Base-by-base conservation (phyloP, 2,113 vertebrate genomes). In the Saiga tatarica region DNA sequence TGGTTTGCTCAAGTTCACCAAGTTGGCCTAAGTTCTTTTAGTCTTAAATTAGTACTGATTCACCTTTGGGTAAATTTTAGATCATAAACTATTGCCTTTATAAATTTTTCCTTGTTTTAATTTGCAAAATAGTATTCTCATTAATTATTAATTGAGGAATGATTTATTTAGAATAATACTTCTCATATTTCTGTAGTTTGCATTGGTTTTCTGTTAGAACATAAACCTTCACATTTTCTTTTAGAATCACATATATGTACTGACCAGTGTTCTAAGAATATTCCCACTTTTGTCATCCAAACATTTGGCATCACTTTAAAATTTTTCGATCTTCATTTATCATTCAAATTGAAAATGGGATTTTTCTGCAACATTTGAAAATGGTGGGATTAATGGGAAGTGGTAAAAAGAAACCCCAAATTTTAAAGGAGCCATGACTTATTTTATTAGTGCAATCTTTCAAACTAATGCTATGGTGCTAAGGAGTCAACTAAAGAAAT, bases 61-160 rank as follows among this genome's bases (percentile, higher is more conserved):
- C n/a, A 17, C 15, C 6, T 81, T 87, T 94, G 36, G 28, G 33
- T 83, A 52, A 82, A 52, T 88, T 91, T 64, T 89, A 71, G 59
- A 67, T 87, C 36, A 39, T 60, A 6, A 74, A 25, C 17, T 74
- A 57, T 71, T 81, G 45, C 79, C 33, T 71, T 83, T 87, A n/a
- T 82, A 81, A 93, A 53, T 6, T 82, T 39, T 86, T 83, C 14
- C 85, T 94, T 78, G 36, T 92, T 92, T 95, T 79, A 84, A 91
- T 74, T 59, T 85, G 45, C n/a, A 28, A 85, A 14, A 8, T 45
- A 53, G 36, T 78, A 57, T 6, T 57, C 13, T 57, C 30, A 47
- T 23, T 91, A 82, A 84, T 82, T 52, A 81, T 52, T 79, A 79
- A 50, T 91, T 52, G 30, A 88, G n/a, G 45, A 82, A 17, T 59